Evolutionary conservation across 2,797 vertebrate genomes (phyloP), one percentile per base, ranked within the genome.

Genomic region (Clamator glandarius): DNA sequence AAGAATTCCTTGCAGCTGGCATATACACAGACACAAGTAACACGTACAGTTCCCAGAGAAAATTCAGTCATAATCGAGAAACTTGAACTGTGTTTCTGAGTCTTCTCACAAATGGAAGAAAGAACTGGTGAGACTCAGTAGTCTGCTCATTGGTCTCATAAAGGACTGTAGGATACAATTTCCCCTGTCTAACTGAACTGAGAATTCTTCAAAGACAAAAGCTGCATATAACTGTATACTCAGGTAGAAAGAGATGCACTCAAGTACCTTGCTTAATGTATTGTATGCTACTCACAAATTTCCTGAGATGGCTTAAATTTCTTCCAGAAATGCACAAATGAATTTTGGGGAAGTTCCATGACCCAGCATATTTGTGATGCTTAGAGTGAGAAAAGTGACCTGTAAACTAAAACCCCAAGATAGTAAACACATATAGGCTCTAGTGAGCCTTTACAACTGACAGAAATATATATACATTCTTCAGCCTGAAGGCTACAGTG

Each of bases 341-440:
- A 75, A 28, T 84, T 84, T 54, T 17, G 9, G 15, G 11, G 15
- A 15, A 58, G 5, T 33, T 20, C 11, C 12, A 51, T 31, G 26
- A 64, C 12, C 29, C 18, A 61, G 33, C 6, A 79, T 21, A 72
- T 61, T 6, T 55, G 12, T 54, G n/a, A 54, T 36, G 26, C 20
- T 55, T 76, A n/a, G 10, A 64, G 5, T 31, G 29, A 74, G 51
- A 66, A 73, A 86, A 76, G 3, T 23, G 15, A 69, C 12, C 2
- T 35, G 12, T 62, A 62, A 84, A 46, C 29, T 21, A n/a, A 46
- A 50, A 54, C 1, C 1, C 0, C 23, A 26, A 10, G 1, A n/a
- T 2, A 51, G 6, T 24, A 54, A 17, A 4, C 20, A 69, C 67
- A 26, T n/a, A 8, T 3, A 52, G 16, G 7, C 11, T 88, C 19